Evolutionary conservation across 2,888 invertebrate species (phyloP), one percentile per base, ranked within the genome.

Genomic region (Agrotis segetum): DNA sequence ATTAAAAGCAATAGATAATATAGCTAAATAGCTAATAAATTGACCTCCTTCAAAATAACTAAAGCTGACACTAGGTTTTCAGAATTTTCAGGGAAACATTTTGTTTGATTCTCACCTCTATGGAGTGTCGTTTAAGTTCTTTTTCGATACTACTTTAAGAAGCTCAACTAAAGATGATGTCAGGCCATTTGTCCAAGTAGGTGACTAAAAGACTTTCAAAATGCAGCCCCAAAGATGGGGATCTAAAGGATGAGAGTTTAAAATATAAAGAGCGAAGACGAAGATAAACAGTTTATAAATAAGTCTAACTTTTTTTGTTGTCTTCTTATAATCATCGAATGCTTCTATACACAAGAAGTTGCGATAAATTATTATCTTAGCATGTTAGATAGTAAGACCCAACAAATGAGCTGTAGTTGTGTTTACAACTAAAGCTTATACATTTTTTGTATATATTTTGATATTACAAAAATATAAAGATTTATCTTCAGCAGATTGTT

Each of bases 1-100:
- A 91, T 55, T 24, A 7, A 60, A 67, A 24, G 6, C n/a, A 67
- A 53, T 58, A 5, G 14, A 29, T n/a, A n/a, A n/a, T n/a, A n/a
- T n/a, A n/a, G n/a, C n/a, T n/a, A n/a, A n/a, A n/a, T n/a, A n/a
- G n/a, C n/a, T n/a, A 65, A 66, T 67, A 58, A 67, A 59, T 47
- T 47, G 17, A 17, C 11, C 4, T 34, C 16, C 52, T 40, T 14
- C 7, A 74, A 63, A 19, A 9, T 49, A 55, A 44, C 49, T 56
- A 49, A 34, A 60, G 2, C n/a, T 4, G 13, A 14, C 11, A 44
- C 9, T 3, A 34, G 6, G 16, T 56, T 74, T 56, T 56, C 5
- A 29, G n/a, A 44, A 49, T 49, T 13, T 56, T 7, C 24, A 40
- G 0, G n/a, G 17, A 3, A 40, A 50, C 13, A 1, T 16, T 17